Percentiles rank a stretch among this genome's conserved stretches.
phyloP scores from a whole-genome alignment of 2,113 vertebrate species.

The Misgurnus mizolepis region DNA sequence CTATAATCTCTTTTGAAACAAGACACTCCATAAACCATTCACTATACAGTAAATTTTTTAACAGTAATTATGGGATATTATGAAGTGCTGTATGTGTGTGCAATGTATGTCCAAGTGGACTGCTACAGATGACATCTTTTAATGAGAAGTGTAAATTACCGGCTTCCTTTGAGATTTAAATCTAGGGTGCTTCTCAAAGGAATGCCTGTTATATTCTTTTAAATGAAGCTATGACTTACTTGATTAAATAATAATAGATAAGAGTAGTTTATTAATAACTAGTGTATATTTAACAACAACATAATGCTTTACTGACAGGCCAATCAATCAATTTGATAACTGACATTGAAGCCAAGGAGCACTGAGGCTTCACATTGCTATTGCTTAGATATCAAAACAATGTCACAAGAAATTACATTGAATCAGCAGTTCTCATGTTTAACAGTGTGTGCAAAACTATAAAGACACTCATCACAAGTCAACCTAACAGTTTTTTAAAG shows the following conservation, averaged over 20 bases:
- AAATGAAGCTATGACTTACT: conserved; percentile 43
- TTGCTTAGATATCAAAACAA: too few relatives aligned
- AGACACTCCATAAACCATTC: neutral
- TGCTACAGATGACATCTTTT: conserved; percentile 49
- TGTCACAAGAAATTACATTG: too few relatives aligned
- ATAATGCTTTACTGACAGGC: neutral
- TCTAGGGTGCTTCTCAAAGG: conserved; percentile 55
- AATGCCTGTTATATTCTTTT: conserved; percentile 43
- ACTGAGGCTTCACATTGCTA: too few relatives aligned
- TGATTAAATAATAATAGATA: conserved; percentile 28
- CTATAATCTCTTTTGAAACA: neutral
- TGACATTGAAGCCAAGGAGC: neutral
- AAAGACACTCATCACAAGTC: too few relatives aligned
- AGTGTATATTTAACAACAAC: neutral
- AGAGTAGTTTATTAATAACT: conserved; percentile 12
- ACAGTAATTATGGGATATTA: conserved; percentile 22
- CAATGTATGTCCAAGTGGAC: conserved; percentile 19
- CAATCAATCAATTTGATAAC: neutral
- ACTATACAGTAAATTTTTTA: neutral
- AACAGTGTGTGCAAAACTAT: too few relatives aligned
- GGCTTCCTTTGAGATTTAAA: conserved; percentile 49
- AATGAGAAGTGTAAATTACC: conserved; percentile 47
- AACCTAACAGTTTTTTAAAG: too few relatives aligned
- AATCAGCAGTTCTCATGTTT: too few relatives aligned
- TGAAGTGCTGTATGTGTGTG: conserved; percentile 9